These are phyloP conservation scores for Chlorops oryzae DNA, from an alignment of 1,140 invertebrate genomes.

Conservation along the genomic window DNA sequence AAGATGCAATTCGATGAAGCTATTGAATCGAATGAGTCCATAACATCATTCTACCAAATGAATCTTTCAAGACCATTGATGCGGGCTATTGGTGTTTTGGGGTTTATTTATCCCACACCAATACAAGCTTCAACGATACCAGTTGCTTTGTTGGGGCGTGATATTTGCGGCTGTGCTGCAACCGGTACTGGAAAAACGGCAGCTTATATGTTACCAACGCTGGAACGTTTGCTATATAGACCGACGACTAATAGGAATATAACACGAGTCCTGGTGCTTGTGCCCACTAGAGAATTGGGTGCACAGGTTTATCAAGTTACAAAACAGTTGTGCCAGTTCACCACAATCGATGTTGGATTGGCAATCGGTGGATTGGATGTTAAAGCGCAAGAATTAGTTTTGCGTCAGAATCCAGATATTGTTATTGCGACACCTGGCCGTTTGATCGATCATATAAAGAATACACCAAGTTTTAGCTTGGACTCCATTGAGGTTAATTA, in stretches of 20 bases:
- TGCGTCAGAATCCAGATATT: constrained; percentile 88
- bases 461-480: constrained; percentile 87
- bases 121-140: constrained; percentile 95
- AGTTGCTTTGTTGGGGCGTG: constrained; percentile 72
- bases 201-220: constrained; percentile 95
- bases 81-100: constrained; percentile 80
- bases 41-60: constrained; percentile 84
- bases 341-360: constrained; percentile 71
- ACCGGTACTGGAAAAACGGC: constrained; percentile 98
- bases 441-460: constrained; percentile 94
- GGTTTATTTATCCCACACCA: constrained; percentile 90
- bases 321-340: constrained; percentile 83
- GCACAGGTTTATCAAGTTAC: constrained; percentile 90
- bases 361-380: constrained; percentile 91
- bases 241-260: constrained; percentile 56
- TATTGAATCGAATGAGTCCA: constrained; percentile 56
- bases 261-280: constrained; percentile 85
- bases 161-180: constrained; percentile 53
- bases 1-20: constrained; percentile 72
- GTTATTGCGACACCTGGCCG: constrained; percentile 97
- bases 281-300: constrained; percentile 94
- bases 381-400: constrained; percentile 82
- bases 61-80: constrained; percentile 83
- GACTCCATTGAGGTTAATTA: constrained; percentile 78
- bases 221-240: constrained; percentile 86